Base-by-base conservation (phyloP, 37 sponge, comb jelly and placozoan genomes). In the Aplysina aerophoba region DNA sequence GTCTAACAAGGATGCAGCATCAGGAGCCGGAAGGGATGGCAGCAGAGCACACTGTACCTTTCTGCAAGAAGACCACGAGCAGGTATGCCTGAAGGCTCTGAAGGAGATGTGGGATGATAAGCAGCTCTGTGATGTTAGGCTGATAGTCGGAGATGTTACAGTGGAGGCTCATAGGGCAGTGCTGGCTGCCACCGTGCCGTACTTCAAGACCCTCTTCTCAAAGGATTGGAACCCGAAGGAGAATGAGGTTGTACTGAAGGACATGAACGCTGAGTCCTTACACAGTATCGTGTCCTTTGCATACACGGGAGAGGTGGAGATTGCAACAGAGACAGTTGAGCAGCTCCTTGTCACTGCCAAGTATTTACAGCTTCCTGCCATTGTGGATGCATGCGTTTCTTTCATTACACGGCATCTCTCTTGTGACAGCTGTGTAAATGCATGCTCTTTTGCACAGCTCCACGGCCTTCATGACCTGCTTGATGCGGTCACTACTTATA, bases 141-240 rank as follows among this genome's bases (percentile, higher is more conserved):
- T 96, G 53, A 73, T 93, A 4, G 88, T 83, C 19, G 80, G 73
- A 58, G 80, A 84, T 57, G 33, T n/a, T 0, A 62, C 68, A 0
- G 85, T 96, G 0, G 21, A 84, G 22, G 92, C 96, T 0, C 96
- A 96, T 55, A 83, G 81, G 55, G 40, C 91, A 17, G 88, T 96
- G 25, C 78, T 96, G 63, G 96, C 94, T 16, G 94, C 96, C 11
- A 61, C 24, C 33, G 41, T 91, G 8, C 96, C 96, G 12, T 96
- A 91, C 81, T 96, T 96, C 80, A 90, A 75, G 53, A 90, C 94
- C 59, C 89, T 96, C 94, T 86, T 96, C 81, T 81, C 89, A 17
- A 69, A 81, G 11, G 74, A 91, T 84, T 79, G 85, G 37, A 91
- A 91, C 57, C 44, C 86, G 0, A 33, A 28, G 4, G 73, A 84